These are phyloP conservation scores for Trichopoda pennipes DNA, from an alignment of 2,888 invertebrate species.

Conservation along the genomic window DNA sequence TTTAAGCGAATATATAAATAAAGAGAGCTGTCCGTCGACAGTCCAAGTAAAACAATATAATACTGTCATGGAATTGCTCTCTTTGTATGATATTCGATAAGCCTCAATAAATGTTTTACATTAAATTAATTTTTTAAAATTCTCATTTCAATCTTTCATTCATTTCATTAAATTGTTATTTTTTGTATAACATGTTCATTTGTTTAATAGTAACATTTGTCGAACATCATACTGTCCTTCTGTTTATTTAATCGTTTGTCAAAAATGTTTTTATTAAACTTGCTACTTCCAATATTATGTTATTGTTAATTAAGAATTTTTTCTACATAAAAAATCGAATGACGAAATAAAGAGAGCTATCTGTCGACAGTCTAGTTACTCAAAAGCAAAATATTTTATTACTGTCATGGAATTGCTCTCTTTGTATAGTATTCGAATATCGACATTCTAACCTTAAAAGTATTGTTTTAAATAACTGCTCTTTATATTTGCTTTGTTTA, in stretches of 20 bases:
- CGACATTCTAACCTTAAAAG: slow-evolving; percentile 78
- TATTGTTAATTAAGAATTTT: background rate
- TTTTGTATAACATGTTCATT: background rate
- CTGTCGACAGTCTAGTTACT: slow-evolving; percentile 97
- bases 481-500: background rate
- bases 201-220: background rate
- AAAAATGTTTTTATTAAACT: background rate
- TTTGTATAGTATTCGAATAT: slow-evolving; percentile 94
- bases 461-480: slow-evolving; percentile 16
- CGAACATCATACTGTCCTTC: slow-evolving; percentile 14
- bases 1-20: slow-evolving; percentile 84
- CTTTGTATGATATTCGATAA: slow-evolving; percentile 94
- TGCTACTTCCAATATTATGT: background rate
- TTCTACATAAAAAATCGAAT: slow-evolving; percentile 72
- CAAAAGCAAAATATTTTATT: slow-evolving; percentile 82
- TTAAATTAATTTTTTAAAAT: background rate
- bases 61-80: slow-evolving; percentile 99
- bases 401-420: slow-evolving; percentile 99
- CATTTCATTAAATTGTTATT: too few relatives aligned
- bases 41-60: slow-evolving; percentile 89
- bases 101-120: slow-evolving; percentile 66
- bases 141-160: too few relatives aligned
- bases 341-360: slow-evolving; percentile 98
- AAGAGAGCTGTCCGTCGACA: slow-evolving; percentile 99
- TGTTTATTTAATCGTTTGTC: background rate